Conservation (phyloP, 2,113 vertebrate genomes). For the Perca flavescens region DNA sequence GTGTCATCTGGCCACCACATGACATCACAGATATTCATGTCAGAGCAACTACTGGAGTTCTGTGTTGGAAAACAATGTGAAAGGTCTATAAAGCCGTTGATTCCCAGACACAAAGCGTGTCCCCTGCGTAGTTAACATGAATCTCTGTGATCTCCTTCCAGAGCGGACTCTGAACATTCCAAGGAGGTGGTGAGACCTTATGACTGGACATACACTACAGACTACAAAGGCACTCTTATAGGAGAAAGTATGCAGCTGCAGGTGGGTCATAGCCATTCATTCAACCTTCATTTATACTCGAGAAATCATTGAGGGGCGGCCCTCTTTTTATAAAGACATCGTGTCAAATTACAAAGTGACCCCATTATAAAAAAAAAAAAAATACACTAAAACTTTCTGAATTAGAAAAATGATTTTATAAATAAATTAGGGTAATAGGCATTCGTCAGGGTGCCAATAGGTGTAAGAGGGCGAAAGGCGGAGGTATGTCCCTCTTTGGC, state of each 20-base stretch:
- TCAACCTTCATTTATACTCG: no score
- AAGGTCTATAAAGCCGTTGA: background rate
- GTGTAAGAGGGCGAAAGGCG: no score
- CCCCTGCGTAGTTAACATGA: background rate
- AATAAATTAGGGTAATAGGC: no score
- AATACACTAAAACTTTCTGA: no score
- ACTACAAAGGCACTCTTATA: constrained; percentile 95
- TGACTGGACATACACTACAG: constrained; percentile 98
- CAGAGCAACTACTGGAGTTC: background rate
- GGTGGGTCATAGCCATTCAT: constrained; percentile 74
- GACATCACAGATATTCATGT: background rate
- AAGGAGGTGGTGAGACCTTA: constrained; percentile 94
- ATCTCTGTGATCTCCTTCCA: constrained; percentile 60
- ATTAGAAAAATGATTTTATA: no score
- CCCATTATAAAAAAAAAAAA: no score
- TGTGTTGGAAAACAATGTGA: background rate
- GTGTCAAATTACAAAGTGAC: no score
- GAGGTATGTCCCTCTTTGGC: no score
- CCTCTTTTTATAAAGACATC: no score
- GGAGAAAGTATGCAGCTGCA: constrained; percentile 89
- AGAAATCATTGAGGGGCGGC: no score
- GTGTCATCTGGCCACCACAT: background rate
- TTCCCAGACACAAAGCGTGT: background rate
- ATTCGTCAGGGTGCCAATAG: no score
- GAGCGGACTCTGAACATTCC: constrained; percentile 93